Evolutionary conservation across 1,140 invertebrate species (phyloP).

Genomic region (Neodiprion pinetum): DNA sequence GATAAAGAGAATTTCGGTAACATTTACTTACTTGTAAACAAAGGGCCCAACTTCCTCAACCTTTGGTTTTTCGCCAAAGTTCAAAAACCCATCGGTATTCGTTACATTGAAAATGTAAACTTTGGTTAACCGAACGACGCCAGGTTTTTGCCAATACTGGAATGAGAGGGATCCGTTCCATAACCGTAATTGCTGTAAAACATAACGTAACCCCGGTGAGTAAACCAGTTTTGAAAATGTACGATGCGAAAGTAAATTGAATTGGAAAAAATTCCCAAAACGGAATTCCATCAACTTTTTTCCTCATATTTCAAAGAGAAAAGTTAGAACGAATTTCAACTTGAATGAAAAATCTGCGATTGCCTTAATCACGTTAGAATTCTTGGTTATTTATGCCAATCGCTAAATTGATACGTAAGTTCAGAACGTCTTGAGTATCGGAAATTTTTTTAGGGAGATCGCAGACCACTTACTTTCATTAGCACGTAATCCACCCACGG

Average conservation of each 20-base stretch:
- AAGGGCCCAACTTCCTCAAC: constrained; percentile 85
- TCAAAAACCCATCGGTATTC: constrained; percentile 82
- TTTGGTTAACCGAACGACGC: constrained; percentile 87
- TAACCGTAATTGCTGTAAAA: constrained; percentile 79
- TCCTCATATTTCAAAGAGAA: background rate
- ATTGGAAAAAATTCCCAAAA: constrained; percentile 4
- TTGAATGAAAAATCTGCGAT: background rate
- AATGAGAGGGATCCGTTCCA: constrained; percentile 86
- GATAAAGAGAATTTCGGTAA: too few relatives aligned
- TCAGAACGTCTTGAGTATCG: background rate
- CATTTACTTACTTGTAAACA: constrained; percentile 76
- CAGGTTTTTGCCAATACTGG: constrained; percentile 91
- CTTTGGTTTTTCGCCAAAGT: constrained; percentile 79
- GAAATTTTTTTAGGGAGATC: background rate
- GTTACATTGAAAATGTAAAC: constrained; percentile 90
- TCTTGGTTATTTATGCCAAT: background rate
- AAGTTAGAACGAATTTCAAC: background rate
- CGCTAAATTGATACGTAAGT: background rate
- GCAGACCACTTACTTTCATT: constrained; percentile 71
- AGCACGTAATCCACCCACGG: constrained; percentile 87
- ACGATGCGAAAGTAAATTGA: constrained; percentile 10
- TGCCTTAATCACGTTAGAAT: background rate
- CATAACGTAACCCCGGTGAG: constrained; percentile 27
- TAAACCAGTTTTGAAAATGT: constrained; percentile 18
- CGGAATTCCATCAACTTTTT: background rate